Base-by-base conservation (phyloP, 2,888 invertebrate species). In the Eristalis intricaria region DNA sequence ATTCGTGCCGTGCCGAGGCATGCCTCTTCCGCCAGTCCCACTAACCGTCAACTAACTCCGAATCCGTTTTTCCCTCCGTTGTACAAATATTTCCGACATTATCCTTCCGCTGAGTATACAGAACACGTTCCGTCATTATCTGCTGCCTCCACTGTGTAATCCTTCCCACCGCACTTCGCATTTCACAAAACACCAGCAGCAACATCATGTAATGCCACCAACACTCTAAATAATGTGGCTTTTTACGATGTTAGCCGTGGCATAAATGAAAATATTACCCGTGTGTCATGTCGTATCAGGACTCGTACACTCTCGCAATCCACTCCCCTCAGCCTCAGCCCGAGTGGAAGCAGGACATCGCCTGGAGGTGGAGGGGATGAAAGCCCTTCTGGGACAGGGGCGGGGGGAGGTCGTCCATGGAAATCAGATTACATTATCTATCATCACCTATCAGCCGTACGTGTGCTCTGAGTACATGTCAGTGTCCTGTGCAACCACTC, bases 201-300 rank as follows among this genome's bases (percentile, higher is more conserved):
- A 75, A 75, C 84, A 61, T 60, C 74, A 75, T 79, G 82, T 78
- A 74, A 86, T 66, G 75, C 70, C 75, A 40, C 83, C 82, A 70
- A 83, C 86, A 86, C 86, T 83, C 83, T 86, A 75, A 78, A 79
- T 86, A 86, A 86, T 86, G 86, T 75, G 86, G 83, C 83, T 86
- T 86, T 86, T 86, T 86, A 79, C 78, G 66, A 78, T 78, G 83
- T 75, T 83, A 79, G 83, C 75, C 74, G 74, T 74, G 58, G 35
- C 66, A 70, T 75, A 83, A 86, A 83, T 83, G 83, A 68, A 86
- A 86, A 83, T 75, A 79, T 86, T 79, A 86, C 82, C 85, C 82
- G 70, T 82, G 82, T 82, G 74, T 73, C 82, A 74, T 86, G 75
- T 86, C 74, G 56, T 70, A 63, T 70, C 77, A 50, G 77, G 63